phyloP scores from a whole-genome alignment of 92 coral and sea anemone genomes.

The Diadumene lineata region DNA sequence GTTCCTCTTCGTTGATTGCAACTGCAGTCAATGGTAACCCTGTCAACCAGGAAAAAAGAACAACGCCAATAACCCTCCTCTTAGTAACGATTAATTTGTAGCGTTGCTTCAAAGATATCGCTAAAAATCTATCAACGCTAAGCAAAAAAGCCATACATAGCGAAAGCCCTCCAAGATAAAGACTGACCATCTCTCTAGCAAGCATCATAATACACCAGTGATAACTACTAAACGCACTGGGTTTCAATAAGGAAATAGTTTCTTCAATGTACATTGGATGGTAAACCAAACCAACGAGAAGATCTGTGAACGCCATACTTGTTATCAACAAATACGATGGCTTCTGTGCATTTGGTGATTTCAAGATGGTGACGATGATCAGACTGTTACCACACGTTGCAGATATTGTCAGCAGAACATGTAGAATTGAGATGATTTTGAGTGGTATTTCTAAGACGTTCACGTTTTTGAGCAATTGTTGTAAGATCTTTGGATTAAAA shows the following conservation, averaged over 20 bases:
- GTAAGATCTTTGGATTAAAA: too few relatives aligned
- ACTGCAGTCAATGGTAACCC: not conserved
- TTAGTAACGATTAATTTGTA: not conserved
- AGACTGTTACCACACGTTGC: not conserved
- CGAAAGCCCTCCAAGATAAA: not conserved
- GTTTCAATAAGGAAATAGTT: not conserved
- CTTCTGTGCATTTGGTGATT: not conserved
- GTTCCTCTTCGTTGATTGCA: too few relatives aligned
- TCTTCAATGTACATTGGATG: not conserved
- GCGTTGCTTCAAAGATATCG: not conserved
- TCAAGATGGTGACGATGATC: not conserved
- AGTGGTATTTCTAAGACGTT: not conserved
- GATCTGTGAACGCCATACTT: not conserved
- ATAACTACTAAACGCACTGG: not conserved
- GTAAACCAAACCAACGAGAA: not conserved
- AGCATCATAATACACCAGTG: not conserved
- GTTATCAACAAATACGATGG: not conserved
- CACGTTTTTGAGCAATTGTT: not conserved
- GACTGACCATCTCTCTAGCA: not conserved
- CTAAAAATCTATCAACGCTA: not conserved
- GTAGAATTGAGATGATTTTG: too few relatives aligned
- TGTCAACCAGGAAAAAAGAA: not conserved
- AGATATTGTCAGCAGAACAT: not conserved
- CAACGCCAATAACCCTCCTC: not conserved
- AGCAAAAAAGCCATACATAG: not conserved